Conservation (phyloP, 2,888 invertebrate genomes). For the Diploptera punctata region DNA sequence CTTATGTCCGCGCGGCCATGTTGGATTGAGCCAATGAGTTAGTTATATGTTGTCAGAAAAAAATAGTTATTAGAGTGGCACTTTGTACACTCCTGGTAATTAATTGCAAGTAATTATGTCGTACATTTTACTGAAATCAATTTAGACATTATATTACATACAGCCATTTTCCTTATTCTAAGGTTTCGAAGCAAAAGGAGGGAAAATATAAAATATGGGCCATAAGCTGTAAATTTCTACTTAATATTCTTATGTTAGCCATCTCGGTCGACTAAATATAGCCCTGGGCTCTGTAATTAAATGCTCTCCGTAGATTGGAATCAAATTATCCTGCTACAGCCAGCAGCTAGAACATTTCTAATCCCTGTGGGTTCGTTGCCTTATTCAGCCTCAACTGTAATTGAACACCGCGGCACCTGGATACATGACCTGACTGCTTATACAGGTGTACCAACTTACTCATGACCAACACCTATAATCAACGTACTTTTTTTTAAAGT, state of each 20-base stretch:
- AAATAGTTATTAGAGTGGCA: too few relatives aligned
- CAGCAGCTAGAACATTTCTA: conserved; percentile 17
- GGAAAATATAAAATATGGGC: background rate
- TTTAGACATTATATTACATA: background rate
- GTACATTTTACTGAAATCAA: too few relatives aligned
- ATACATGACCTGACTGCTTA: background rate
- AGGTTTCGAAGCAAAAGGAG: background rate
- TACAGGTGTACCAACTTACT: conserved; percentile 14
- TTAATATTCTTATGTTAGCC: conserved; percentile 32
- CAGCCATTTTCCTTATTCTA: background rate
- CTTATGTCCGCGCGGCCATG: too few relatives aligned
- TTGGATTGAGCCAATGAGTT: too few relatives aligned
- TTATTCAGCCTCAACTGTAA: conserved; percentile 36
- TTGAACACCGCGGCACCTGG: conserved; percentile 32
- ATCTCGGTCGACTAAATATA: conserved; percentile 29
- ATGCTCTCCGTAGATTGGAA: conserved; percentile 38
- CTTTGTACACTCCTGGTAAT: too few relatives aligned
- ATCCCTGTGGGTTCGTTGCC: conserved; percentile 19
- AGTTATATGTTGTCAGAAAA: too few relatives aligned
- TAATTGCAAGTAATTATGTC: too few relatives aligned
- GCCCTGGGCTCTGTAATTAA: conserved; percentile 39
- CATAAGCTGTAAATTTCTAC: conserved; percentile 10
- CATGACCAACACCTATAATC: too few relatives aligned
- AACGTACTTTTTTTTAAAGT: too few relatives aligned
- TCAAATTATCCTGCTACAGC: conserved; percentile 37